phyloP scores from a whole-genome alignment of 2,113 vertebrate genomes.

The Cryptoleucopteryx plumbea region DNA sequence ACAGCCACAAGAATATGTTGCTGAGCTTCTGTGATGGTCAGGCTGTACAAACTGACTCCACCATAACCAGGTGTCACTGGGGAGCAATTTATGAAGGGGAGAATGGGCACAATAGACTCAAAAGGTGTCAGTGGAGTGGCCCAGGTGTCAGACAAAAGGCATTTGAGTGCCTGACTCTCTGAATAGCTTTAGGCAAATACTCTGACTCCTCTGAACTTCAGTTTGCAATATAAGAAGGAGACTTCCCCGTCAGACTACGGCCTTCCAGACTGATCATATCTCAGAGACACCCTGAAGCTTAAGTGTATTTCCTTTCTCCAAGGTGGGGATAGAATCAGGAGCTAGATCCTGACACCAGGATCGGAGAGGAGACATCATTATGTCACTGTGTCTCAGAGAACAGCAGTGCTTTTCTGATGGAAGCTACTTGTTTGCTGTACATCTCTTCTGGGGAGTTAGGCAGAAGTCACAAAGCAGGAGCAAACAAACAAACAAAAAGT shows the following conservation, averaged over 20 bases:
- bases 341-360: not conserved
- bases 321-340: not conserved
- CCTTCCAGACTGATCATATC: slow-evolving; percentile 15
- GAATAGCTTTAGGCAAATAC: not conserved
- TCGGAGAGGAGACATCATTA: not conserved
- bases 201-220: not conserved
- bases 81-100: not conserved
- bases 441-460: not conserved
- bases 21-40: not conserved
- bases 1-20: not conserved
- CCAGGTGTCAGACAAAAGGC: not conserved
- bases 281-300: not conserved
- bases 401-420: not conserved
- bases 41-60: not conserved
- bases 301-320: not conserved
- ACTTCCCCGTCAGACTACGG: not conserved
- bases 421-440: not conserved
- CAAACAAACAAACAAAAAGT: not conserved
- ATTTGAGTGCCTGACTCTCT: not conserved
- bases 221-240: not conserved
- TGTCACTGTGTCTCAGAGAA: not conserved
- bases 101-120: not conserved
- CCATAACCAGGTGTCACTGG: not conserved
- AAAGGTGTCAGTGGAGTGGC: not conserved
- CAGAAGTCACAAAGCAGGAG: not conserved